Conservation (phyloP, 2,113 vertebrate genomes). For the Orthochromis indermauri region DNA sequence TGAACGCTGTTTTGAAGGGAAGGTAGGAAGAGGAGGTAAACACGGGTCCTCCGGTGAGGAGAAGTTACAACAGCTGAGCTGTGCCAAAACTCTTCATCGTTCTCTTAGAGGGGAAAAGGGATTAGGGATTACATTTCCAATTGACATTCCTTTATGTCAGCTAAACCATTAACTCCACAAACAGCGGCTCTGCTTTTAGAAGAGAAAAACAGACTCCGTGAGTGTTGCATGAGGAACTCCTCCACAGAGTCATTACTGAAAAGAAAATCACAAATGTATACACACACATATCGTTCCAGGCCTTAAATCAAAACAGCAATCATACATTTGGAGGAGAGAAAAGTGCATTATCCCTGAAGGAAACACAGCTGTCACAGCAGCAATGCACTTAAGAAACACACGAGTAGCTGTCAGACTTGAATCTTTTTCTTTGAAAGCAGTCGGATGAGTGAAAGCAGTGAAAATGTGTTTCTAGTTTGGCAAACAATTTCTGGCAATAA, state of each 20-base stretch:
- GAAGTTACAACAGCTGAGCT: background rate
- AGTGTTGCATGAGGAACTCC: background rate
- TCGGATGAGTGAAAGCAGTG: background rate
- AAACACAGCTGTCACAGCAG: slow-evolving; percentile 14
- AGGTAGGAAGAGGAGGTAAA: background rate
- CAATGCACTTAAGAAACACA: background rate
- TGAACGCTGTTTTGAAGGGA: background rate
- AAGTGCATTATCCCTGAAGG: background rate
- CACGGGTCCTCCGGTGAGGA: background rate
- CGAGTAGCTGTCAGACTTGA: background rate
- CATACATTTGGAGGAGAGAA: background rate
- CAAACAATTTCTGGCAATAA: background rate
- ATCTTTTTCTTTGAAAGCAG: background rate
- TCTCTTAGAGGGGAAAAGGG: background rate
- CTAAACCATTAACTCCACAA: slow-evolving; percentile 62
- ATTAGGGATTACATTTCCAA: slow-evolving; percentile 58
- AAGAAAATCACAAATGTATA: background rate
- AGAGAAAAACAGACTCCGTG: slow-evolving; percentile 30
- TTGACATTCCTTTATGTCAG: slow-evolving; percentile 64
- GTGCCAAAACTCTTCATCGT: slow-evolving; percentile 12
- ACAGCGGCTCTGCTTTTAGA: slow-evolving; percentile 15
- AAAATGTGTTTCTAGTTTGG: background rate
- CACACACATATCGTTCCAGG: background rate
- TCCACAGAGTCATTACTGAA: background rate
- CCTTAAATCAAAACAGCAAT: slow-evolving; percentile 22